Evolutionary conservation across 1,140 invertebrate genomes (phyloP).

Genomic region (Diabrotica virgifera): DNA sequence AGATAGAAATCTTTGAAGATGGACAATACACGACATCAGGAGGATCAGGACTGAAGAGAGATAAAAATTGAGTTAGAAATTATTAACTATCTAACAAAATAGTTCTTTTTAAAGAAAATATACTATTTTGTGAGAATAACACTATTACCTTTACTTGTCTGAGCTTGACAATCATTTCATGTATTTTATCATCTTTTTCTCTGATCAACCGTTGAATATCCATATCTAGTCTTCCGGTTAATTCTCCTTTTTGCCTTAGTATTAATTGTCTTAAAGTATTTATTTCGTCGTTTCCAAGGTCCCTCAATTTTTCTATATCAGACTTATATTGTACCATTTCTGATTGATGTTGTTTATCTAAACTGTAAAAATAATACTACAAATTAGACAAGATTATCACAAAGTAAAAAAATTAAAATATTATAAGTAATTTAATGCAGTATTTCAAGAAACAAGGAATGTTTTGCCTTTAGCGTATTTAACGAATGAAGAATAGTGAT

Average conservation of each 20-base stretch:
- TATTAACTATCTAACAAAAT: no score
- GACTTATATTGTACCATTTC: conserved; percentile 53
- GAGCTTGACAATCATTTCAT: conserved; percentile 45
- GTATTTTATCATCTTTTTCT: conserved; percentile 51
- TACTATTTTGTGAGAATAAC: neutral
- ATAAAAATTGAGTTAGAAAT: no score
- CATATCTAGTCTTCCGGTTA: conserved; percentile 43
- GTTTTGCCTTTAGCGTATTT: no score
- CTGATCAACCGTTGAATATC: conserved; percentile 50
- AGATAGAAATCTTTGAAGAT: no score
- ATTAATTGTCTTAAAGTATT: conserved; percentile 46
- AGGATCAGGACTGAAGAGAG: no score
- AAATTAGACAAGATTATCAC: neutral
- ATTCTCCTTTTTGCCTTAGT: conserved; percentile 46
- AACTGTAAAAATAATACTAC: conserved; percentile 38
- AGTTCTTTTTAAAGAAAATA: no score
- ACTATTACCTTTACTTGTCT: conserved; percentile 37
- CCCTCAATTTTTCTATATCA: conserved; percentile 51
- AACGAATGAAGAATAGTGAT: no score
- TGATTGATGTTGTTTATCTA: conserved; percentile 52
- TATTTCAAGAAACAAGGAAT: no score
- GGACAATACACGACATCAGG: no score
- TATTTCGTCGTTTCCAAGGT: conserved; percentile 31
- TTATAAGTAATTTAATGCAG: no score
- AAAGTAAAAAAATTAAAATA: no score